Conservation (phyloP, 2,113 vertebrate genomes). For the Cardinalis cardinalis region DNA sequence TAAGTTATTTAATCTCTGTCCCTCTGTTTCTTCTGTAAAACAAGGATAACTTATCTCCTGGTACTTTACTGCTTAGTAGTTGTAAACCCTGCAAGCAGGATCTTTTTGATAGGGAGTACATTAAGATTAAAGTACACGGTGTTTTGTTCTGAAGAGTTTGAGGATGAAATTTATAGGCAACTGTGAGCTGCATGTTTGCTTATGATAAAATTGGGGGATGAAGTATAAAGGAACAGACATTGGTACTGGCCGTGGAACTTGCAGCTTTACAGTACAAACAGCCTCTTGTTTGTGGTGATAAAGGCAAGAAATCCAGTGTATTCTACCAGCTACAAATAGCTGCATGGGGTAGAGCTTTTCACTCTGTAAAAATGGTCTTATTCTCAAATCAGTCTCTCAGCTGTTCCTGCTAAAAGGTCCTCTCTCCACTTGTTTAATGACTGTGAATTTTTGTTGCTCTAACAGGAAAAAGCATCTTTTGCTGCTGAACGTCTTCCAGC, state of each 20-base stretch:
- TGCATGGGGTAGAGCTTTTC: constrained; percentile 13
- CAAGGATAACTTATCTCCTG: constrained; percentile 44
- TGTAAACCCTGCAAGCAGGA: constrained; percentile 34
- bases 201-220: constrained; percentile 62
- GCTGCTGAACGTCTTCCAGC: not conserved
- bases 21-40: constrained; percentile 42
- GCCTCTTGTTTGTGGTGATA: constrained; percentile 53
- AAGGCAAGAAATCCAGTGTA: constrained; percentile 37
- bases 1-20: constrained; percentile 50
- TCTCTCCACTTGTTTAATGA: constrained; percentile 1
- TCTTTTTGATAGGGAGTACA: constrained; percentile 50
- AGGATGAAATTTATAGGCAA: constrained; percentile 58
- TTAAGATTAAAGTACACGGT: constrained; percentile 47
- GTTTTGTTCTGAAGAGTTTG: constrained; percentile 56
- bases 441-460: not conserved
- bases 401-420: constrained; percentile 10
- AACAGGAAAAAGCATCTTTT: not conserved
- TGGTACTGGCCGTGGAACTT: constrained; percentile 10
- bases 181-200: constrained; percentile 53
- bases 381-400: not conserved
- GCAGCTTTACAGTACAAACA: constrained; percentile 48
- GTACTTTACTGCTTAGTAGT: constrained; percentile 9
- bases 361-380: not conserved
- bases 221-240: constrained; percentile 48
- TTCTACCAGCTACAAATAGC: constrained; percentile 6